phyloP scores from a whole-genome alignment of 2,888 invertebrate genomes.

The Melanargia galathea region DNA sequence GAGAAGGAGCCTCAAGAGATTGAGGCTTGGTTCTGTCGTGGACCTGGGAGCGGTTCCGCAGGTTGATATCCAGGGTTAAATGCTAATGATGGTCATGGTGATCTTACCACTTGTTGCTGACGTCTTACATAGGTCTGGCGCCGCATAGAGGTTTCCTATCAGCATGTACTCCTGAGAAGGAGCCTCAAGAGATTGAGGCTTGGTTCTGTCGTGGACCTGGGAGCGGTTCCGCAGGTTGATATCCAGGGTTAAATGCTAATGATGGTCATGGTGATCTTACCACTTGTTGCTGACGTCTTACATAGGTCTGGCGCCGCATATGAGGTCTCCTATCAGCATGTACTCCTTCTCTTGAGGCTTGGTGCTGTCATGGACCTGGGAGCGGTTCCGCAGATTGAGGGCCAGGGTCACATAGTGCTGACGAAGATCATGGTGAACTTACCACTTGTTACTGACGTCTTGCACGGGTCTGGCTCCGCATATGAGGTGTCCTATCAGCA shows the following conservation, averaged over 20 bases:
- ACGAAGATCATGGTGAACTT: constrained; percentile 39
- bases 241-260: too few relatives aligned
- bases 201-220: constrained; percentile 51
- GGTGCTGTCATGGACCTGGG: constrained; percentile 36
- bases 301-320: constrained; percentile 89
- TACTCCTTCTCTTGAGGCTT: constrained; percentile 52
- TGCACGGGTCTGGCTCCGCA: constrained; percentile 88
- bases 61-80: too few relatives aligned
- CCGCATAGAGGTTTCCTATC: too few relatives aligned
- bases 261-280: constrained; percentile 61
- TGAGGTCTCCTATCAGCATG: constrained; percentile 87
- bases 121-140: too few relatives aligned
- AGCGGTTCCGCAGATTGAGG: constrained; percentile 65
- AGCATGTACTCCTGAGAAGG: too few relatives aligned
- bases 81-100: too few relatives aligned
- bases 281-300: constrained; percentile 89
- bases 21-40: constrained; percentile 54
- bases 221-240: constrained; percentile 70
- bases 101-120: too few relatives aligned
- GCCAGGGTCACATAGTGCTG: too few relatives aligned
- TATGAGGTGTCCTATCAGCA: too few relatives aligned
- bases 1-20: too few relatives aligned
- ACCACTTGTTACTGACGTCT: constrained; percentile 90
- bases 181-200: too few relatives aligned
- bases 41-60: too few relatives aligned